Percentiles rank a stretch among this genome's conserved stretches.
phyloP scores from a whole-genome alignment of 2,888 invertebrate species.

The Meganola albula region DNA sequence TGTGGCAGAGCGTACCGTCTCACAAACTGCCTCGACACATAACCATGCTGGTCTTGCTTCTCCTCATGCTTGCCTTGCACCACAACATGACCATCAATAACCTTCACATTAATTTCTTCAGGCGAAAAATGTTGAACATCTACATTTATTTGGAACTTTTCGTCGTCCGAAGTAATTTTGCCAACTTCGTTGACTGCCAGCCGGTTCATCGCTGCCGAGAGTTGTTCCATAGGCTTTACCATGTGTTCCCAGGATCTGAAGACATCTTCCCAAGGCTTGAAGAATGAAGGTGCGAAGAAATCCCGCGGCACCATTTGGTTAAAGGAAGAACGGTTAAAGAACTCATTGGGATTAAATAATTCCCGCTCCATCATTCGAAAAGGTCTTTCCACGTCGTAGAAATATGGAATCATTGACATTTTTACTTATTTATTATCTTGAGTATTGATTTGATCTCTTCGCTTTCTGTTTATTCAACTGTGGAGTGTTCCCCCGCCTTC shows the following conservation, averaged over 20 bases:
- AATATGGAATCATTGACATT: constrained; percentile 55
- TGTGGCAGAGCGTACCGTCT: constrained; percentile 85
- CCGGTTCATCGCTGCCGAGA: constrained; percentile 49
- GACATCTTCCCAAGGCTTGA: constrained; percentile 35
- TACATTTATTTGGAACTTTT: constrained; percentile 81
- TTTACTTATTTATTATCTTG: constrained; percentile 14
- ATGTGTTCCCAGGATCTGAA: constrained; percentile 36
- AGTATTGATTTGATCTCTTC: constrained; percentile 13
- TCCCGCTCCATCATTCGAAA: constrained; percentile 57
- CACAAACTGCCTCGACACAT: constrained; percentile 83
- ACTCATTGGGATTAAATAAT: constrained; percentile 36
- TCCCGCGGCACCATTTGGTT: constrained; percentile 32
- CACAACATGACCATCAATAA: constrained; percentile 80
- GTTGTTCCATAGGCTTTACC: constrained; percentile 48
- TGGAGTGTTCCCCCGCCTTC: constrained; percentile 4
- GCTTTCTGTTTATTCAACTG: constrained; percentile 25
- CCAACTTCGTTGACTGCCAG: constrained; percentile 59
- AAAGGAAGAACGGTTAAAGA: constrained; percentile 31
- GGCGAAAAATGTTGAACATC: constrained; percentile 89
- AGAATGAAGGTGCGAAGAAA: constrained; percentile 28
- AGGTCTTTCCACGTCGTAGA: constrained; percentile 50
- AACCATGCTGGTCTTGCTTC: constrained; percentile 84
- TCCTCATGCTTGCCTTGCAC: constrained; percentile 89
- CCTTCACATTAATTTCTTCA: constrained; percentile 86
- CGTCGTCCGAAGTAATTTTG: constrained; percentile 65